Conservation (phyloP, 2,888 invertebrate genomes). For the Coecobrya sp. region DNA sequence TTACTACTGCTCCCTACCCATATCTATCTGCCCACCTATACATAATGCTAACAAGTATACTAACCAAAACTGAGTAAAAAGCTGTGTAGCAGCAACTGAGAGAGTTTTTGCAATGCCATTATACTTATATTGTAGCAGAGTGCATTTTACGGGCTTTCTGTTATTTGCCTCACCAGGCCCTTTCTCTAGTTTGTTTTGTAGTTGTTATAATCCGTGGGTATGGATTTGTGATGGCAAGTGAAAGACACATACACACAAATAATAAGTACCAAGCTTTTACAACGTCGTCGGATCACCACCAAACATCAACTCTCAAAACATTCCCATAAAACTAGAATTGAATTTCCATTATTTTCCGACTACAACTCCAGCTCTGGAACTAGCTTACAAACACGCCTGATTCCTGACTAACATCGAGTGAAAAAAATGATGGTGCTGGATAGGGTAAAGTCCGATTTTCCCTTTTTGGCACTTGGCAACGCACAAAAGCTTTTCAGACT, state of each 20-base stretch:
- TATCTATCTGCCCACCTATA: background rate
- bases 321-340: conserved; percentile 78
- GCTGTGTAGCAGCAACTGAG: background rate
- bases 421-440: background rate
- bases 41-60: background rate
- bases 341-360: conserved; percentile 75
- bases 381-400: conserved; percentile 1
- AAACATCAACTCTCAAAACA: conserved; percentile 76
- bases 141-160: conserved; percentile 42
- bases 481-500: conserved; percentile 15
- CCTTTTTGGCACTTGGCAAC: conserved; percentile 47
- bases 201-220: background rate
- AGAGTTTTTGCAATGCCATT: conserved; percentile 21
- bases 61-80: conserved; percentile 3
- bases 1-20: background rate
- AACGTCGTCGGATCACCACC: conserved; percentile 23
- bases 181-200: background rate
- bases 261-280: background rate
- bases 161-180: background rate
- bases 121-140: conserved; percentile 41
- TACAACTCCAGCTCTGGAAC: background rate
- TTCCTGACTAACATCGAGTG: background rate
- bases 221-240: background rate
- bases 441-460: conserved; percentile 16
- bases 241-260: conserved; percentile 16